Base-by-base conservation (phyloP, 2,797 vertebrate species). In the Gymnoscopelus braueri region DNA sequence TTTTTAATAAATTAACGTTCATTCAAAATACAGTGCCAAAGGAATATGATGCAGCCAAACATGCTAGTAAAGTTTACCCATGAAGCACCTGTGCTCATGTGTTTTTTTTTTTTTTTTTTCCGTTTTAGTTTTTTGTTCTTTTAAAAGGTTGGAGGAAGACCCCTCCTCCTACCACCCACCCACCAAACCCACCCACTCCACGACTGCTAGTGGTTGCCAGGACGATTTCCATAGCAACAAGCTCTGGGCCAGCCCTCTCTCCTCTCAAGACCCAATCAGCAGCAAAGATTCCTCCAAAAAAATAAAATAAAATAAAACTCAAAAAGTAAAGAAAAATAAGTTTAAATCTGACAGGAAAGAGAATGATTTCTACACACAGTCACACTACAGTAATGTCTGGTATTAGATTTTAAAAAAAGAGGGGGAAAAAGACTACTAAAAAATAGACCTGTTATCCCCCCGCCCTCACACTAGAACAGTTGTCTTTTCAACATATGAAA, bases 1-100 rank as follows among this genome's bases (percentile, higher is more conserved):
- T 98, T 96, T 98, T 98, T 98, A 98, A 98, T 98, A 98, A 98
- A 98, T 98, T 98, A 98, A 97, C 91, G 93, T 96, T 96, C 95
- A 97, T 97, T 96, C 94, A 97, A 97, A 98, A 96, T 97, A 97
- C 97, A 98, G 96, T 98, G 96, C 96, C 95, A 96, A 95, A 92
- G 89, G 93, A 97, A 97, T 96, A 96, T 93, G 90, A 96, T 96
- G 96, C 95, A 98, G 95, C 94, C 95, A 94, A 96, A 96, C 96
- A 97, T 97, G 97, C 96, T 95, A 94, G 92, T 95, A 94, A 91
- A 88, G 93, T 96, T 88, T 89, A 90, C 39, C 94, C 95, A 95
- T 94, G 95, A 96, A 97, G 96, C 96, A 96, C 96, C 96, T 93
- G 95, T 95, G 96, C 95, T 96, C 94, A 90, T 93, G 93, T 93